These are phyloP conservation scores for Pseudachorutes palmiensis DNA, from an alignment of 1,140 invertebrate species.

Conservation along the genomic window DNA sequence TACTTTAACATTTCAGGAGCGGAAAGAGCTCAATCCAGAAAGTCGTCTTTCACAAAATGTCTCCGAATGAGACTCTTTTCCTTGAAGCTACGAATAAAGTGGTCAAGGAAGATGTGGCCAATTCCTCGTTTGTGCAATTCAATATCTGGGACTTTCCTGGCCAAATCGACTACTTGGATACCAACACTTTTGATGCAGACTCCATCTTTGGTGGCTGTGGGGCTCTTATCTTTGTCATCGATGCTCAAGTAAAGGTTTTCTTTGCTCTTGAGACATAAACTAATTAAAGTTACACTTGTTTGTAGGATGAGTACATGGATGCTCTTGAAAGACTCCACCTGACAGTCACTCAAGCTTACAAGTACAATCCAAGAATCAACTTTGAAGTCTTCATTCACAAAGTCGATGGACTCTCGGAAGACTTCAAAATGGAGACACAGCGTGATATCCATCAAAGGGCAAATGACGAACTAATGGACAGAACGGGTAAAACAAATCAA, in stretches of 20 bases:
- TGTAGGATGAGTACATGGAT: constrained; percentile 90
- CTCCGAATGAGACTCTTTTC: constrained; percentile 98
- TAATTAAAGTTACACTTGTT: constrained; percentile 8
- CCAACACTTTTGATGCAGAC: constrained; percentile 81
- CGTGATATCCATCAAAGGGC: constrained; percentile 95
- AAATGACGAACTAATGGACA: constrained; percentile 84
- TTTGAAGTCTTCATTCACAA: constrained; percentile 99
- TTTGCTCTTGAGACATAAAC: neutral
- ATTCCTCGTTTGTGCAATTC: constrained; percentile 98
- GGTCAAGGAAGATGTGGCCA: constrained; percentile 50
- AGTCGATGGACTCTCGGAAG: constrained; percentile 94
- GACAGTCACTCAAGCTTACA: constrained; percentile 89
- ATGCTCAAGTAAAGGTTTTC: constrained; percentile 74
- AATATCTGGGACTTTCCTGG: constrained; percentile 99
- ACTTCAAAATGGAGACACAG: constrained; percentile 97
- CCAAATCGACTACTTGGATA: constrained; percentile 95
- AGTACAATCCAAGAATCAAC: constrained; percentile 91
- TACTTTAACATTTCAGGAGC: constrained; percentile 56
- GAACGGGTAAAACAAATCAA: constrained; percentile 54
- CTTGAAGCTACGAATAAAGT: constrained; percentile 98
- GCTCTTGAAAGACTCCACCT: constrained; percentile 84
- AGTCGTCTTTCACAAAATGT: constrained; percentile 99
- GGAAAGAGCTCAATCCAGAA: constrained; percentile 99
- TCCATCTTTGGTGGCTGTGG: constrained; percentile 91
- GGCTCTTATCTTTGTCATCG: constrained; percentile 96